Conservation (phyloP, 1,140 invertebrate genomes). For the Heliconius congener region DNA sequence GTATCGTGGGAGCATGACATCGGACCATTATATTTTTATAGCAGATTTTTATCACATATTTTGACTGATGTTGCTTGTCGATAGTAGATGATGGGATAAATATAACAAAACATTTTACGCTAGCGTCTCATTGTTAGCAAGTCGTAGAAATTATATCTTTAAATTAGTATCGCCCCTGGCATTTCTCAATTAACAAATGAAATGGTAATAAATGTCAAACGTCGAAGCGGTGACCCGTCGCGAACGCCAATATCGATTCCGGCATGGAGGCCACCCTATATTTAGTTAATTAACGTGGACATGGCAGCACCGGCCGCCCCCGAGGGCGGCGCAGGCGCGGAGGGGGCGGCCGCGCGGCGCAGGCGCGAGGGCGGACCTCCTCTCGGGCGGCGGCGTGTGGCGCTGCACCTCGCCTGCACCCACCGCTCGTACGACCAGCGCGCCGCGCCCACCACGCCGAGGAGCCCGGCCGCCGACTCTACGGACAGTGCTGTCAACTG, state of each 20-base stretch:
- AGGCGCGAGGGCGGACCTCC: constrained; percentile 33
- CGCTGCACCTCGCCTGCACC: constrained; percentile 84
- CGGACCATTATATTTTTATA: neutral
- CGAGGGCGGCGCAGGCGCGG: constrained; percentile 23
- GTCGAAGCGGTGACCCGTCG: constrained; percentile 26
- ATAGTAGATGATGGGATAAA: neutral
- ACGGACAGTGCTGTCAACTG: constrained; percentile 16
- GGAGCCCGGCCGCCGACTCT: too few relatives aligned
- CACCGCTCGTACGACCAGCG: constrained; percentile 15
- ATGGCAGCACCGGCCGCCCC: constrained; percentile 20
- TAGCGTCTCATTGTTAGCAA: neutral
- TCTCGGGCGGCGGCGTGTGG: constrained; percentile 32
- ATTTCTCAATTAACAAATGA: neutral
- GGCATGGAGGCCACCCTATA: constrained; percentile 23
- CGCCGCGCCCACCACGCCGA: neutral
- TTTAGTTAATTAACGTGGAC: constrained; percentile 28
- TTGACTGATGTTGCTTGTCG: neutral
- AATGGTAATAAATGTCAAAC: constrained; percentile 14
- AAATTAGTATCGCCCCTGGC: neutral
- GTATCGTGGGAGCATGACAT: neutral
- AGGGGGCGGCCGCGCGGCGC: constrained; percentile 17
- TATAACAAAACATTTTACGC: neutral
- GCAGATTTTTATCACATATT: neutral
- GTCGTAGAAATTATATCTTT: neutral
- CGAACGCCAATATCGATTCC: constrained; percentile 28